phyloP scores from a whole-genome alignment of 2,113 vertebrate genomes.

The Aptenodytes forsteri region DNA sequence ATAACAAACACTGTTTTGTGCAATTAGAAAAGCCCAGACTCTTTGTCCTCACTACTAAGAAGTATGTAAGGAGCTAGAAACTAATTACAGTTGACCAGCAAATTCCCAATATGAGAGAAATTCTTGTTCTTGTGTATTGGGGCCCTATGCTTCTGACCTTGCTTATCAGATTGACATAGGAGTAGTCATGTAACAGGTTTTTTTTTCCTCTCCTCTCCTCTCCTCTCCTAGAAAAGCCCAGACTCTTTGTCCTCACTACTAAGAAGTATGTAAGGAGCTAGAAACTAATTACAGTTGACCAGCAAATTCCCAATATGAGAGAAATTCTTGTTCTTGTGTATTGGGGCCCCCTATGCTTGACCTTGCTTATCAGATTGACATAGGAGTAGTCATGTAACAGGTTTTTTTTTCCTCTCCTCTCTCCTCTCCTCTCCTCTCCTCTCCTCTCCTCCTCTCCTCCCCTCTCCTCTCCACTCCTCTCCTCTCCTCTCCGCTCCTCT shows the following conservation, averaged over 20 bases:
- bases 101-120: background rate
- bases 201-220: background rate
- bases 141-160: background rate
- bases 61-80: background rate
- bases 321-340: background rate
- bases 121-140: background rate
- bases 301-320: background rate
- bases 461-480: background rate
- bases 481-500: background rate
- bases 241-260: background rate
- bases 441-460: too few relatives aligned
- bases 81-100: background rate
- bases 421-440: too few relatives aligned
- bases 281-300: background rate
- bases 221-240: background rate
- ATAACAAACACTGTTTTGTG: background rate
- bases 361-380: background rate
- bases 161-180: background rate
- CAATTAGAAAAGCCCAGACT: background rate
- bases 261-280: background rate
- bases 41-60: background rate
- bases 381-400: background rate
- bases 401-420: background rate
- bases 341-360: background rate
- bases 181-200: background rate